These are phyloP conservation scores for Apamea sordens DNA, from an alignment of 2,888 invertebrate species.

Conservation along the genomic window DNA sequence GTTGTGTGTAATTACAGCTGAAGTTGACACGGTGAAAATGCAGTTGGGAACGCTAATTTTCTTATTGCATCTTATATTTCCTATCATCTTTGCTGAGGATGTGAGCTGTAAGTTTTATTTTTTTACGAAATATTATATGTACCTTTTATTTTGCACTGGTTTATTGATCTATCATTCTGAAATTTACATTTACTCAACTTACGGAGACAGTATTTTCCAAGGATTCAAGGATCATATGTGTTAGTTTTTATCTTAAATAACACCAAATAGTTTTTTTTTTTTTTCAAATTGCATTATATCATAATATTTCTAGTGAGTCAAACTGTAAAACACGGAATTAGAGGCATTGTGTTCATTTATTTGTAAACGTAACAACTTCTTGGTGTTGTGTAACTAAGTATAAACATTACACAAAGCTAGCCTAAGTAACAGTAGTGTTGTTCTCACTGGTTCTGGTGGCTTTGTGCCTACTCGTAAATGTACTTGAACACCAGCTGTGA, in stretches of 20 bases:
- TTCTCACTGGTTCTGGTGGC: neutral
- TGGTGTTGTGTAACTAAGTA: conserved; percentile 8
- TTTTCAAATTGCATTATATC: neutral
- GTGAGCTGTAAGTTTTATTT: conserved; percentile 83
- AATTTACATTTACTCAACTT: neutral
- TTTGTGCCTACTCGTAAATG: neutral
- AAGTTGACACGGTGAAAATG: conserved; percentile 73
- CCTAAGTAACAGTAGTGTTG: neutral
- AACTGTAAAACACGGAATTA: neutral
- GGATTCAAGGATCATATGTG: neutral
- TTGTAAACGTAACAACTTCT: conserved; percentile 28
- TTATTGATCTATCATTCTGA: neutral
- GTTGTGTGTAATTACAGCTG: conserved; percentile 54
- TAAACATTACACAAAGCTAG: conserved; percentile 17
- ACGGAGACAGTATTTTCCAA: neutral
- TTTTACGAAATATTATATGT: neutral
- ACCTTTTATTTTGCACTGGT: neutral
- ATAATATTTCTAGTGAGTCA: conserved; percentile 1
- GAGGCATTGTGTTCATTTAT: conserved; percentile 11
- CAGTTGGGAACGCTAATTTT: conserved; percentile 73
- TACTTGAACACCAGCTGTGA: neutral
- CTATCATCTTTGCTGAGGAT: conserved; percentile 80
- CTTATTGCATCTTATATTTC: conserved; percentile 73
- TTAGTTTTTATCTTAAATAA: neutral
- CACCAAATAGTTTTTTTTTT: neutral